Conservation (phyloP, 1,140 invertebrate genomes). For the Euglossa dilemma region DNA sequence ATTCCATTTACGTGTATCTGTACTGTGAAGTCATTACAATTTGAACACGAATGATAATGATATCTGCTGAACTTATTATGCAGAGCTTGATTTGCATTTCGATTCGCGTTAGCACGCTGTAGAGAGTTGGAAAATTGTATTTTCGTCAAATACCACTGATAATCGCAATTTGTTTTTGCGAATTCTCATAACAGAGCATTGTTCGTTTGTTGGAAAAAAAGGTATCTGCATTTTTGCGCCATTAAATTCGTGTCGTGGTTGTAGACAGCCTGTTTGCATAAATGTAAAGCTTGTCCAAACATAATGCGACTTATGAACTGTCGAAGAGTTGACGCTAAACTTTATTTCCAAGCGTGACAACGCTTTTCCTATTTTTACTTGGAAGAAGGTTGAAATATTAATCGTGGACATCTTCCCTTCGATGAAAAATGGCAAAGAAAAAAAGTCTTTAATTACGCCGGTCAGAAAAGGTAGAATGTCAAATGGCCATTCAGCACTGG, state of each 20-base stretch:
- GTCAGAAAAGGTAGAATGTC: background rate
- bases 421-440: no score
- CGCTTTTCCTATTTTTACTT: background rate
- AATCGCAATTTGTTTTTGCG: background rate
- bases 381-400: no score
- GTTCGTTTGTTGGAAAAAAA: background rate
- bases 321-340: background rate
- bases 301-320: no score
- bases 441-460: no score
- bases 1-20: conserved; percentile 22
- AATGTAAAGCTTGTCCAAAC: no score
- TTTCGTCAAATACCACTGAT: background rate
- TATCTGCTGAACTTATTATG: background rate
- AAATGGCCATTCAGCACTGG: background rate
- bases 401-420: no score
- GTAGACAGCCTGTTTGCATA: background rate
- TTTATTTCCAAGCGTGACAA: background rate
- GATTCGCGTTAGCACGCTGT: no score
- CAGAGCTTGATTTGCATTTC: background rate
- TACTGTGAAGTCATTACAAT: background rate
- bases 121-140: background rate
- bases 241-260: background rate
- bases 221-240: background rate
- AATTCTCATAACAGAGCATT: background rate
- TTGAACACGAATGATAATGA: conserved; percentile 18